Conservation (phyloP, 2,888 invertebrate species). For the Cantharis flavilabris region DNA sequence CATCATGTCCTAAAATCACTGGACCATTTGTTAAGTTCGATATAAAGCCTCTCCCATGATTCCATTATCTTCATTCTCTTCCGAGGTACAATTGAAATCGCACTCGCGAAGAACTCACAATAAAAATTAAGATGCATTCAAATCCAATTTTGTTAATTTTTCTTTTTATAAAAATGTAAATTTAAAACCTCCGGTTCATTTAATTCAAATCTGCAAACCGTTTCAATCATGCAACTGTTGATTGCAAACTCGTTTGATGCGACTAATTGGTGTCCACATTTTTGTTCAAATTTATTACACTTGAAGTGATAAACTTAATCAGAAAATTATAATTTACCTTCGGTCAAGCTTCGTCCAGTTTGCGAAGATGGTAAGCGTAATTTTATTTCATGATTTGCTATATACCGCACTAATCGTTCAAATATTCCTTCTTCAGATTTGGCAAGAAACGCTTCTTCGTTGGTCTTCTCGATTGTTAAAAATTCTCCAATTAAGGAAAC, state of each 20-base stretch:
- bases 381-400: constrained; percentile 57
- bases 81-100: neutral
- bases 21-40: constrained; percentile 15
- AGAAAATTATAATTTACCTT: constrained; percentile 34
- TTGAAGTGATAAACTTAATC: neutral
- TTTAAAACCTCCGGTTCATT: neutral
- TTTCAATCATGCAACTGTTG: neutral
- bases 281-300: neutral
- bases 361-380: constrained; percentile 52
- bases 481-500: constrained; percentile 54
- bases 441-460: constrained; percentile 39
- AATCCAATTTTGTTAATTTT: neutral
- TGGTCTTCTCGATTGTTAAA: constrained; percentile 49
- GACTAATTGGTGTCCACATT: neutral
- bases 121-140: neutral
- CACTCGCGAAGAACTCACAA: neutral
- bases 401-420: constrained; percentile 57
- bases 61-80: constrained; percentile 1
- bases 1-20: constrained; percentile 20
- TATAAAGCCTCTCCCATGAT: constrained; percentile 19
- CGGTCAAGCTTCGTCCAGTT: constrained; percentile 44
- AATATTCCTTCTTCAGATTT: constrained; percentile 49
- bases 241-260: neutral
- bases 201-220: neutral
- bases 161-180: neutral